Evolutionary conservation across 1,140 invertebrate species (phyloP).

Genomic region (Oryzaephilus surinamensis): DNA sequence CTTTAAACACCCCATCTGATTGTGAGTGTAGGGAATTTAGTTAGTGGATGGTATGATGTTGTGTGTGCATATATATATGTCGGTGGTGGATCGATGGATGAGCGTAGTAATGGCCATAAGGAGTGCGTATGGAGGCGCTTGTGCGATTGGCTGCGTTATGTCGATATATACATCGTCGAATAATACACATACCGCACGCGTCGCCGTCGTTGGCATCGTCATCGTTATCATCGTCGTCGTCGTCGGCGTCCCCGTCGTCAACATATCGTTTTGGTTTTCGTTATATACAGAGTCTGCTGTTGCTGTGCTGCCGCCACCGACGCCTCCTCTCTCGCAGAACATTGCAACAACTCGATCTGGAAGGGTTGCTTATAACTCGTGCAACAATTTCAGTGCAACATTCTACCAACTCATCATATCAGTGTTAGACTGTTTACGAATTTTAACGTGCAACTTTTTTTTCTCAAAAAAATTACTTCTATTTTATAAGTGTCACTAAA

Average conservation of each 20-base stretch:
- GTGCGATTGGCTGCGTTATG: slow-evolving; percentile 25
- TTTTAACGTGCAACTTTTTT: too few relatives aligned
- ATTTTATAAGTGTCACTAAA: too few relatives aligned
- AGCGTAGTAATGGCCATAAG: slow-evolving; percentile 28
- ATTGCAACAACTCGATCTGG: too few relatives aligned
- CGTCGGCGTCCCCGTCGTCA: slow-evolving; percentile 6
- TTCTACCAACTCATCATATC: too few relatives aligned
- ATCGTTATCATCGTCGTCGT: background rate
- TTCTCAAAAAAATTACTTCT: too few relatives aligned
- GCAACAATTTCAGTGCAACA: too few relatives aligned
- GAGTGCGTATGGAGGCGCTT: slow-evolving; percentile 25
- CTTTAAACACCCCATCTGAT: slow-evolving; percentile 17
- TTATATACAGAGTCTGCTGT: background rate
- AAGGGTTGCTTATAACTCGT: too few relatives aligned
- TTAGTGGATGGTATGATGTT: too few relatives aligned
- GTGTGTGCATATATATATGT: background rate
- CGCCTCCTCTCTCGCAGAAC: background rate
- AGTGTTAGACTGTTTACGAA: too few relatives aligned
- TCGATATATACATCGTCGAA: slow-evolving; percentile 18
- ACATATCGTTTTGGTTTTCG: background rate
- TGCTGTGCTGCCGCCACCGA: background rate
- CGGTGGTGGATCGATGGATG: slow-evolving; percentile 17
- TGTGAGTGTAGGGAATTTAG: slow-evolving; percentile 21
- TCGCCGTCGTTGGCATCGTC: slow-evolving; percentile 18
- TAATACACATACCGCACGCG: slow-evolving; percentile 13